Evolutionary conservation across 2,888 invertebrate genomes (phyloP).

Genomic region (Thymelicus lineola): DNA sequence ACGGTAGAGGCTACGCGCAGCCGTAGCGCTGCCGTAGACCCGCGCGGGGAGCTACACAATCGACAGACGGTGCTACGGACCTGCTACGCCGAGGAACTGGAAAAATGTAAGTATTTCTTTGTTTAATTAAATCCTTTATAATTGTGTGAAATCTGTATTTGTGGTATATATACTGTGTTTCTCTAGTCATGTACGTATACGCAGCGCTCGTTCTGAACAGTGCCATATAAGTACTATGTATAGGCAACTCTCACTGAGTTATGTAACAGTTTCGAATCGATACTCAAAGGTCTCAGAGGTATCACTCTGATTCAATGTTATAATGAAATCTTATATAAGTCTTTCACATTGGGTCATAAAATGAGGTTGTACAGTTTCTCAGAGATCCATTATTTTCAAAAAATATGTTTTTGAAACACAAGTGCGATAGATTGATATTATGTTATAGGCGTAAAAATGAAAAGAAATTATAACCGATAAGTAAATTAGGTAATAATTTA

Average conservation of each 20-base stretch:
- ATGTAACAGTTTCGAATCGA: conserved; percentile 40
- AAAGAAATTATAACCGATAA: too few relatives aligned
- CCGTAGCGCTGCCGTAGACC: conserved; percentile 68
- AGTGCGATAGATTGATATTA: too few relatives aligned
- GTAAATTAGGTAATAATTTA: too few relatives aligned
- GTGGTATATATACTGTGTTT: background rate
- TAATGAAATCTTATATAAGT: too few relatives aligned
- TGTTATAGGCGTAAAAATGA: too few relatives aligned
- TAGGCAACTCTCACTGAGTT: conserved; percentile 34
- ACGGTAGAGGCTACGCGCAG: conserved; percentile 73
- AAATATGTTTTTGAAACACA: too few relatives aligned
- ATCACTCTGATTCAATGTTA: background rate
- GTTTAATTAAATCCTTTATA: conserved; percentile 26
- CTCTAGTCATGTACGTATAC: background rate
- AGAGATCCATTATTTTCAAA: too few relatives aligned
- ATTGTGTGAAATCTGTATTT: conserved; percentile 7
- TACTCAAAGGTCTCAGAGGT: background rate
- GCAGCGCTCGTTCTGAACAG: background rate
- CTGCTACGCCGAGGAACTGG: conserved; percentile 76
- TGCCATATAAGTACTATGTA: conserved; percentile 41
- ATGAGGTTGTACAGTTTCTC: too few relatives aligned
- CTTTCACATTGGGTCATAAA: too few relatives aligned
- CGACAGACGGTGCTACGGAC: conserved; percentile 78
- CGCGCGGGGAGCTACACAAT: conserved; percentile 75
- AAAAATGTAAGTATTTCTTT: conserved; percentile 72